Evolutionary conservation across 2,113 vertebrate species (phyloP).

Genomic region (Excalfactoria chinensis): DNA sequence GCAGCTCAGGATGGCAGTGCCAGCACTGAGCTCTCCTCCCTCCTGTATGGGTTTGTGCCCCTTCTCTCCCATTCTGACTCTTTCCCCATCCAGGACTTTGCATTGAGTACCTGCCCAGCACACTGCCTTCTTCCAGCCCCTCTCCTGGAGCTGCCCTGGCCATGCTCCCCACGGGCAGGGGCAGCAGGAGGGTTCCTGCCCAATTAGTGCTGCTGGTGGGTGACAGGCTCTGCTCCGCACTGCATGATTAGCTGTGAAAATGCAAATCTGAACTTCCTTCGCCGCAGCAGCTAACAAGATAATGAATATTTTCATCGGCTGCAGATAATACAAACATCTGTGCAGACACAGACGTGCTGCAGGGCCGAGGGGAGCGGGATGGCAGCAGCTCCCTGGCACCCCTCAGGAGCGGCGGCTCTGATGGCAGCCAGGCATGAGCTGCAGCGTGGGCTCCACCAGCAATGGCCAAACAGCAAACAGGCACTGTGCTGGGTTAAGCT

Average conservation of each 20-base stretch:
- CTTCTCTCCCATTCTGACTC: background rate
- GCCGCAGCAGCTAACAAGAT: conserved; percentile 79
- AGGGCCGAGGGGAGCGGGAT: background rate
- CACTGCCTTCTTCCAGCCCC: background rate
- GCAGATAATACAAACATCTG: conserved; percentile 84
- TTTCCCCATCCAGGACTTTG: fast-evolving
- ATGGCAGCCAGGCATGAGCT: fast-evolving
- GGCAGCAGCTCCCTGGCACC: background rate
- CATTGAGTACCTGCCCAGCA: background rate
- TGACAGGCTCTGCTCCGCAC: conserved; percentile 55
- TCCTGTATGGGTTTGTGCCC: fast-evolving
- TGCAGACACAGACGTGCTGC: conserved; percentile 60
- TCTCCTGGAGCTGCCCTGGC: fast-evolving
- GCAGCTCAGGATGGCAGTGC: background rate
- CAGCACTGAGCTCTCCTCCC: fast-evolving
- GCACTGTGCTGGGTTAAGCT: fast-evolving
- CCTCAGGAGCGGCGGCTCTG: background rate
- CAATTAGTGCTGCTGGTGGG: conserved; percentile 17
- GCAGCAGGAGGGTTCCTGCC: background rate
- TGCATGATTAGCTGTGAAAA: conserved; percentile 74
- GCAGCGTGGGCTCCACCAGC: background rate
- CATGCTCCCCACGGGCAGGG: background rate
- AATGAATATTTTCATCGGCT: conserved; percentile 85
- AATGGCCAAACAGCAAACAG: background rate
- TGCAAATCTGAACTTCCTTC: conserved; percentile 78